These are phyloP conservation scores for Geococcyx californianus DNA, from an alignment of 2,113 vertebrate species.

Conservation along the genomic window DNA sequence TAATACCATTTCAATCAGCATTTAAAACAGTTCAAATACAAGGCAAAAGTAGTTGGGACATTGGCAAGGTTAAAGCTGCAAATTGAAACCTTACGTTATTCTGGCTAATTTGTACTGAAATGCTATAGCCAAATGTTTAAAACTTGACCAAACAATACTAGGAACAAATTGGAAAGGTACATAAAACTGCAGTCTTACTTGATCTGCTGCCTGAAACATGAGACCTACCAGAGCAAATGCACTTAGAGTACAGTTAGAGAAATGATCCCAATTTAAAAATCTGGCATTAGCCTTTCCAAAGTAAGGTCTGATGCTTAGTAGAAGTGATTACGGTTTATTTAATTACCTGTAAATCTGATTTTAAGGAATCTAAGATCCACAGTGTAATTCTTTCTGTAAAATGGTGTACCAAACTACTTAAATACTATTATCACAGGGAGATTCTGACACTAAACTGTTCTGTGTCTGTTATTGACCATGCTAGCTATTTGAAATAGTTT, in stretches of 20 bases:
- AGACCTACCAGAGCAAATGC: conserved; percentile 18
- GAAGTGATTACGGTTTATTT: conserved; percentile 5
- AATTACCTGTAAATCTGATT: conserved; percentile 33
- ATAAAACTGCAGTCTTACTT: conserved; percentile 45
- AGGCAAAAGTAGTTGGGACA: neutral
- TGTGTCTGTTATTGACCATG: neutral
- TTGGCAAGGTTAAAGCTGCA: conserved; percentile 25
- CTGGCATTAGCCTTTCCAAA: neutral
- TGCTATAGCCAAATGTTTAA: conserved; percentile 25
- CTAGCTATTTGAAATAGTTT: neutral
- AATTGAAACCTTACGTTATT: conserved; percentile 14
- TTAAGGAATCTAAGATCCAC: neutral
- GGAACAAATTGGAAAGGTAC: conserved; percentile 52
- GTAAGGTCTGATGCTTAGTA: neutral
- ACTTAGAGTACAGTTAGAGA: neutral
- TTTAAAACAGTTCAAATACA: conserved; percentile 23
- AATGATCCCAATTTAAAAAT: conserved; percentile 28
- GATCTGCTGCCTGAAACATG: conserved; percentile 33
- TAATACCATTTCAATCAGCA: neutral
- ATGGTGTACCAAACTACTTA: neutral
- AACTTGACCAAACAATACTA: conserved; percentile 20
- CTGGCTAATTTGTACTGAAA: conserved; percentile 46
- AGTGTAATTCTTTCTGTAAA: neutral
- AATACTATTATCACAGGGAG: neutral
- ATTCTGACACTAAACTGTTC: neutral